phyloP scores from a whole-genome alignment of 2,113 vertebrate genomes.

The Orientallactaga bullata region DNA sequence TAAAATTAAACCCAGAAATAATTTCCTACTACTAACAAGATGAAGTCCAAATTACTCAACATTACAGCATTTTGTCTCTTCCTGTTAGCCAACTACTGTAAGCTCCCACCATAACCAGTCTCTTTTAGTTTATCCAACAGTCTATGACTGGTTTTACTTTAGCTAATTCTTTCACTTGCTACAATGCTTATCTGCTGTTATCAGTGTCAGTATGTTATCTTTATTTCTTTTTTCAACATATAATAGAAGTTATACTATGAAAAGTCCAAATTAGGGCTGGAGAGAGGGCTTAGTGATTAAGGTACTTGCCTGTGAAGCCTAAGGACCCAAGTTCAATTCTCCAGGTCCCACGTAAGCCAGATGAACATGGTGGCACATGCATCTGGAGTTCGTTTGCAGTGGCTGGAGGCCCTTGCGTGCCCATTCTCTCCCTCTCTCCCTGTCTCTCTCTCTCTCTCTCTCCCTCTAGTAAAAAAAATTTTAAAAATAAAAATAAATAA shows the following conservation, averaged over 20 bases:
- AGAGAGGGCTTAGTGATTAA: too few species aligned
- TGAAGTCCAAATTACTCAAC: neutral
- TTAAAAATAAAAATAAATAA: too few species aligned
- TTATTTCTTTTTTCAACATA: neutral
- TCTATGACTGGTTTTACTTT: neutral
- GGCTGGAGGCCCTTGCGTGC: too few species aligned
- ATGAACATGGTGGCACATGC: too few species aligned
- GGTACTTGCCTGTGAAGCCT: too few species aligned
- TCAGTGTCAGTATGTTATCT: neutral
- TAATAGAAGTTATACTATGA: neutral
- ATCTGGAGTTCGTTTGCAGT: too few species aligned
- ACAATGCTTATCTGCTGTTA: neutral
- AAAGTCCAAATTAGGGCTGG: neutral
- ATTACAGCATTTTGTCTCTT: neutral
- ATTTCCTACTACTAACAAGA: neutral
- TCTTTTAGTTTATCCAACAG: neutral
- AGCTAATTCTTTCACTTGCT: neutral
- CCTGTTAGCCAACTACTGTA: neutral
- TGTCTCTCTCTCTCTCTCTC: too few species aligned
- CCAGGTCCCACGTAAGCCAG: too few species aligned
- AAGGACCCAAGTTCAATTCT: too few species aligned
- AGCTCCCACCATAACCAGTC: neutral
- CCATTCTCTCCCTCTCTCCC: too few species aligned
- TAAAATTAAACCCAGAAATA: neutral
- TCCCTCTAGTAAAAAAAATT: too few species aligned